These are phyloP conservation scores for Heliconius himera DNA, from an alignment of 1,140 invertebrate species.

Conservation along the genomic window DNA sequence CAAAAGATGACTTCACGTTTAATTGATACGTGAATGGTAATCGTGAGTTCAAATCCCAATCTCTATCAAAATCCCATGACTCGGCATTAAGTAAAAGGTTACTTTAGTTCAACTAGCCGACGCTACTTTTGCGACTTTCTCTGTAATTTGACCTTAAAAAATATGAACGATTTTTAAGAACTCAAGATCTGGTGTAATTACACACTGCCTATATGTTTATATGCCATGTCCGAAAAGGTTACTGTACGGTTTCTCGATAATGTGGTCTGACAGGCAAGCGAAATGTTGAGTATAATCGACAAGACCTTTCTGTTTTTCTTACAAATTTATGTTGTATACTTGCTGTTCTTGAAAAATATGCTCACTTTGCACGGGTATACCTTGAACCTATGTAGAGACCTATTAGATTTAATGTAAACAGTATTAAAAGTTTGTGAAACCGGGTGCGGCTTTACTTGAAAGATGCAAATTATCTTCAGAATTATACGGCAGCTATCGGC, in stretches of 20 bases:
- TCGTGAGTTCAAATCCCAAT: slow-evolving; percentile 44
- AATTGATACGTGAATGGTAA: slow-evolving; percentile 43
- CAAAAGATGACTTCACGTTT: slow-evolving; percentile 39
- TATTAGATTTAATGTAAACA: neutral
- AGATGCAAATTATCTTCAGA: slow-evolving; percentile 28
- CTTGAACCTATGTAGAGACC: neutral
- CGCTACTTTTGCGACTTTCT: slow-evolving; percentile 54
- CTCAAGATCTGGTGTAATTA: slow-evolving; percentile 35
- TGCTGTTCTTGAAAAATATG: neutral
- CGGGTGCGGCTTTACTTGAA: neutral
- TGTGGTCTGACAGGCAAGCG: slow-evolving; percentile 1
- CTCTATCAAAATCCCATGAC: slow-evolving; percentile 43
- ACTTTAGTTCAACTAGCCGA: slow-evolving; percentile 54
- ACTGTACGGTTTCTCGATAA: slow-evolving; percentile 22
- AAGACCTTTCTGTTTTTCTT: neutral
- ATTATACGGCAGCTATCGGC: slow-evolving; percentile 16
- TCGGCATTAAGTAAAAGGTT: slow-evolving; percentile 53
- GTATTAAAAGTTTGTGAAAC: neutral
- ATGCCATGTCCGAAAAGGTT: slow-evolving; percentile 16
- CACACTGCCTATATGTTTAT: slow-evolving; percentile 17
- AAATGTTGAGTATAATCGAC: neutral
- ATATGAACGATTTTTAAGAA: slow-evolving; percentile 31
- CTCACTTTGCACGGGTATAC: too few relatives aligned
- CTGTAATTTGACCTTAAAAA: slow-evolving; percentile 42
- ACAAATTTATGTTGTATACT: neutral